These are phyloP conservation scores for Suricata suricatta DNA, from an alignment of 2,113 vertebrate genomes.

Conservation along the genomic window DNA sequence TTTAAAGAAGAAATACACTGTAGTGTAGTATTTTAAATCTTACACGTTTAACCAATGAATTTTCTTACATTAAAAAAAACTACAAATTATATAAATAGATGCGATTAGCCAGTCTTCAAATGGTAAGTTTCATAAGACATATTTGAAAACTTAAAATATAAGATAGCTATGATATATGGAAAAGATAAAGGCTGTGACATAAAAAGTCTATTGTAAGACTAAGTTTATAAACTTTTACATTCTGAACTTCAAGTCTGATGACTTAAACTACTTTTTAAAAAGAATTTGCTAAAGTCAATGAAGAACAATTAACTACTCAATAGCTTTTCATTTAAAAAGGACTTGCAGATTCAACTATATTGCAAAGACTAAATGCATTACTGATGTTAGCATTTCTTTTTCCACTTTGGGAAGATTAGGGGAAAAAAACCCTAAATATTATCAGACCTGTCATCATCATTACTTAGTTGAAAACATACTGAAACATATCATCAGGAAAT, in stretches of 20 bases:
- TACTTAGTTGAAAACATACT: constrained; percentile 25
- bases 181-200: background rate
- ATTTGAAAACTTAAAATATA: constrained; percentile 38
- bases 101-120: constrained; percentile 45
- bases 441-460: constrained; percentile 42
- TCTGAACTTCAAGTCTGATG: background rate
- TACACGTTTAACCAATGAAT: constrained; percentile 46
- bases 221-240: background rate
- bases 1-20: background rate
- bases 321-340: background rate
- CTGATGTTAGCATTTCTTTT: background rate
- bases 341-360: background rate
- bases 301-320: background rate
- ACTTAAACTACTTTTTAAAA: background rate
- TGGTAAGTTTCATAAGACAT: constrained; percentile 31
- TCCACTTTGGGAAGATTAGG: background rate
- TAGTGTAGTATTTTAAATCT: constrained; percentile 5
- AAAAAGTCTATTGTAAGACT: background rate
- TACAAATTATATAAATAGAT: constrained; percentile 34
- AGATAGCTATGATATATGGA: background rate
- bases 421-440: constrained; percentile 25
- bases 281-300: background rate
- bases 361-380: background rate
- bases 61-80: constrained; percentile 30
- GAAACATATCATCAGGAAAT: constrained; percentile 54